Evolutionary conservation across 2,797 vertebrate species (phyloP), one percentile per base, ranked within the genome.

Genomic region (Sebastes hubbsi): DNA sequence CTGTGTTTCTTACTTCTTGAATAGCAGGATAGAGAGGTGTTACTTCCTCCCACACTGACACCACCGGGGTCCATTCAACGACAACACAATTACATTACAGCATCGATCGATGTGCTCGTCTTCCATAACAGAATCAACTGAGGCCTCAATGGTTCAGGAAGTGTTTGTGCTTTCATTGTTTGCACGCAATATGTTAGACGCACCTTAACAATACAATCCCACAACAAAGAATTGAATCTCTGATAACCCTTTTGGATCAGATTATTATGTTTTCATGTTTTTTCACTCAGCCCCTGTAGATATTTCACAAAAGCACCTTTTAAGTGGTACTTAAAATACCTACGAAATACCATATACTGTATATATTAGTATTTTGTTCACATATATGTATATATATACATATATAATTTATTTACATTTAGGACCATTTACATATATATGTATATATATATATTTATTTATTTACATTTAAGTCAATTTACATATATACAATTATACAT

Each of bases 21-120:
- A 69, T 77, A 24, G 52, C 59, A n/a, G 52, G 82, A 79, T 30
- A 61, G 79, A 89, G 82, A 84, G 79, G 70, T 63, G 65, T 2
- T 34, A 46, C 54, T 20, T 52, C 60, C 29, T 69, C n/a, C 64
- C 81, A 54, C 25, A 0, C 46, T 24, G 60, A 68, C 58, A 2
- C 11, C 52, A 24, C 52, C 8, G 7, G 30, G 22, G 52, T 72
- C 24, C 49, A 3, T 72, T 75, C 8, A 10, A 62, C 60, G 6
- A 62, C 60, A 11, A 55, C 29, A 52, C 59, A 18, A 22, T 42
- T 72, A 22, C 73, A 20, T 73, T 29, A 62, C 60, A 12, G 56
- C 32, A 34, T 42, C 22, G 4, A 5, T 29, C 6, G 46, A 75
- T 14, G 68, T 16, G 68, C 72, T 29, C 14, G 71, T 83, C 71